Percentiles rank a stretch among this genome's conserved stretches.
Conservation (phyloP, 2,888 invertebrate species). For the Ceramica pisi region DNA sequence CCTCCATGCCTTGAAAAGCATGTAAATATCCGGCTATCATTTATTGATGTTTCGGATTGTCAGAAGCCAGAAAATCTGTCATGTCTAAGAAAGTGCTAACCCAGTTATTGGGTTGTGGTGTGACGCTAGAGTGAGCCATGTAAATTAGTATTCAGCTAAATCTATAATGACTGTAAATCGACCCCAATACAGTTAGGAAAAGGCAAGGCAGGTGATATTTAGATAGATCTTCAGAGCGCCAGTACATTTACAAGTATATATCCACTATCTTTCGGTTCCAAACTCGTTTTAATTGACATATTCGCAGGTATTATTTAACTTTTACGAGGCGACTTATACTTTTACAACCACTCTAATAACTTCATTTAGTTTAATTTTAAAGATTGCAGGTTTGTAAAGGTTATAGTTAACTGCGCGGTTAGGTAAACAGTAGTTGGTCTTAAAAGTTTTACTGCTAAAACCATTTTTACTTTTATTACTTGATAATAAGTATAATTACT, state of each 20-base stretch:
- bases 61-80: background rate
- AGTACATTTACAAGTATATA: background rate
- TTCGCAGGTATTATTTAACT: background rate
- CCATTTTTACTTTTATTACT: slow-evolving; percentile 22
- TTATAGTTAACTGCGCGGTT: background rate
- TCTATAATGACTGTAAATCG: no score
- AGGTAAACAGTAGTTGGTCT: background rate
- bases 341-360: background rate
- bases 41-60: no score
- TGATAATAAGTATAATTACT: background rate
- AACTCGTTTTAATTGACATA: slow-evolving; percentile 3
- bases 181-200: no score
- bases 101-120: no score
- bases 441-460: slow-evolving; percentile 9
- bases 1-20: no score
- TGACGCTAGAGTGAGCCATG: no score
- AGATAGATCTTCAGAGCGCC: no score
- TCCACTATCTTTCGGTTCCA: background rate
- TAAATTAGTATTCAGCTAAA: no score
- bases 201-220: no score
- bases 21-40: no score
- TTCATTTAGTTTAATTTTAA: slow-evolving; percentile 13
- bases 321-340: slow-evolving; percentile 14
- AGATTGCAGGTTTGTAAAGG: slow-evolving; percentile 8
- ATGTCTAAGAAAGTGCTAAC: background rate